Evolutionary conservation across 2,888 invertebrate species (phyloP).

Genomic region (Zelleria hepariella): DNA sequence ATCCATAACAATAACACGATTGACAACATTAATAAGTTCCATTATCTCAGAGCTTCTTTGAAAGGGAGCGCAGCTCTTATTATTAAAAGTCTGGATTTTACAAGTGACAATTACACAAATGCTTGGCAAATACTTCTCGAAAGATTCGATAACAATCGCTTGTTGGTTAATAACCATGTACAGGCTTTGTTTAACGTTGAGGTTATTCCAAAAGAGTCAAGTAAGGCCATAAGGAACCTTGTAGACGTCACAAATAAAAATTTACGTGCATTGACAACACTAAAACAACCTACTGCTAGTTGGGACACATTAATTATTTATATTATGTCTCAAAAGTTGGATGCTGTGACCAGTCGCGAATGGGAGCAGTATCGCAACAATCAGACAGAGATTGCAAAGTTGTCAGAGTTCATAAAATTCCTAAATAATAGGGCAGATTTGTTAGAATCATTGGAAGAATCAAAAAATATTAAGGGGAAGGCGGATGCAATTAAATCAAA

Average conservation of each 20-base stretch:
- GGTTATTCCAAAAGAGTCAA: not conserved
- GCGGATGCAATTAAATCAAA: not conserved
- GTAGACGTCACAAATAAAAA: slow-evolving; percentile 1
- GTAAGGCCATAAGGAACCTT: not conserved
- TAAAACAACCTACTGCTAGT: slow-evolving; percentile 10
- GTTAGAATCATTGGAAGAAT: not conserved
- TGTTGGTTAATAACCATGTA: slow-evolving; percentile 18
- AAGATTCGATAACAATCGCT: slow-evolving; percentile 12
- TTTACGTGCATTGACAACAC: slow-evolving; percentile 5
- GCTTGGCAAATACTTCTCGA: not conserved
- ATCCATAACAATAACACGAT: not conserved
- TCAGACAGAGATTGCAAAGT: not conserved
- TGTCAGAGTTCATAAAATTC: slow-evolving; percentile 4
- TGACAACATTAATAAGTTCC: not conserved
- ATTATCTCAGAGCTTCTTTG: not conserved
- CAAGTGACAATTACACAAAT: not conserved
- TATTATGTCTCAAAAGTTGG: slow-evolving; percentile 12
- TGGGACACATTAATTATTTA: slow-evolving; percentile 13
- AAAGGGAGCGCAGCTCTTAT: not conserved
- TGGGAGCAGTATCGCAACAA: slow-evolving; percentile 7
- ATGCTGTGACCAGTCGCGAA: slow-evolving; percentile 2
- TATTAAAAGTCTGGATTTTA: not conserved
- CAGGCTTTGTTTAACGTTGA: slow-evolving; percentile 10
- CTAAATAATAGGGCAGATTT: not conserved
- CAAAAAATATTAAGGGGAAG: not conserved